phyloP scores from a whole-genome alignment of 2,888 invertebrate species.

The Gastracanthus pulcherrimus region DNA sequence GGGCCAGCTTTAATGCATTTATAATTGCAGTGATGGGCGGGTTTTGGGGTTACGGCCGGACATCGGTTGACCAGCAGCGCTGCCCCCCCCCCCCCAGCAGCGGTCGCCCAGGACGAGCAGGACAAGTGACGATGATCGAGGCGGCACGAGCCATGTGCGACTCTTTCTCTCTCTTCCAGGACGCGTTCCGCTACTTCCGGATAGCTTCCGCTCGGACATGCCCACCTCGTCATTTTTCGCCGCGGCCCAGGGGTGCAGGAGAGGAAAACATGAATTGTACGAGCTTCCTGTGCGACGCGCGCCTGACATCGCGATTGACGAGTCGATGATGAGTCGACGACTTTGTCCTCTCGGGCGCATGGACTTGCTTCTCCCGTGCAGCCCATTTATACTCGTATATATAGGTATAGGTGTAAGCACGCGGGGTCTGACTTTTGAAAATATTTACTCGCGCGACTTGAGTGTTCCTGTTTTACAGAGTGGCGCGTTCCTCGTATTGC shows the following conservation, averaged over 20 bases:
- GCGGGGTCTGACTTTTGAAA: slow-evolving; percentile 25
- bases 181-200: neutral
- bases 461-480: slow-evolving; percentile 2
- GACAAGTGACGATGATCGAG: neutral
- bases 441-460: slow-evolving; percentile 28
- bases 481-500: neutral
- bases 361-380: no score
- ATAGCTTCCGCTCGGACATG: slow-evolving; percentile 25
- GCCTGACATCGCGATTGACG: slow-evolving; percentile 38
- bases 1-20: slow-evolving; percentile 75
- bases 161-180: neutral
- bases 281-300: slow-evolving; percentile 40
- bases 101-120: no score
- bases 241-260: neutral
- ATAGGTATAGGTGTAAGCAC: no score
- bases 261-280: slow-evolving; percentile 10
- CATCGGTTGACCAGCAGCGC: neutral
- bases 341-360: neutral
- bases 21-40: slow-evolving; percentile 74
- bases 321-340: slow-evolving; percentile 46
- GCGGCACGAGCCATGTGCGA: slow-evolving; percentile 31
- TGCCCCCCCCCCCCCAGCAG: neutral
- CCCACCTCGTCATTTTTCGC: no score
- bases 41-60: no score
- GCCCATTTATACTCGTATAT: no score